Evolutionary conservation across 2,888 invertebrate genomes (phyloP).

Genomic region (Epicampocera succincta): DNA sequence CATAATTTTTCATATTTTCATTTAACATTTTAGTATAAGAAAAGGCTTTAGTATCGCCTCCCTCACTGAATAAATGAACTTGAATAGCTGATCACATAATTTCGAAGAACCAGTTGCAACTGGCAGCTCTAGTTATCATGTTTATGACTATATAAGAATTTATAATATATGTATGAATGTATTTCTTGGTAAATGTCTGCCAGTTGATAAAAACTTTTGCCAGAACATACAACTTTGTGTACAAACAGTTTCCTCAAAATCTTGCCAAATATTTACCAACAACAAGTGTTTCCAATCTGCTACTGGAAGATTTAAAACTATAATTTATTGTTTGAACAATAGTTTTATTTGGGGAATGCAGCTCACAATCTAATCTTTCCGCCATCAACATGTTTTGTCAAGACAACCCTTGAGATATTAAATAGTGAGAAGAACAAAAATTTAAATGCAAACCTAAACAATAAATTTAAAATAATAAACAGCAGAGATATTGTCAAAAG

Average conservation of each 20-base stretch:
- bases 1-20: too few species aligned
- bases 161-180: too few species aligned
- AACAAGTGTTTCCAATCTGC: conserved; percentile 60
- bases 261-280: conserved; percentile 60
- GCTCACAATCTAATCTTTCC: conserved; percentile 46
- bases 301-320: conserved; percentile 57
- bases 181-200: too few species aligned
- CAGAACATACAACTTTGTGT: conserved; percentile 1
- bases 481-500: conserved; percentile 11
- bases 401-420: conserved; percentile 17
- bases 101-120: too few species aligned
- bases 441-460: conserved; percentile 43
- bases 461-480: conserved; percentile 37
- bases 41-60: too few species aligned
- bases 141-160: too few species aligned
- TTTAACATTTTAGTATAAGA: too few species aligned
- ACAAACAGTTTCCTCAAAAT: neutral
- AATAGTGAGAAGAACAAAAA: neutral
- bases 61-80: too few species aligned
- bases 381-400: conserved; percentile 13
- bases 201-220: conserved; percentile 30
- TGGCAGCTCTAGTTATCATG: too few species aligned
- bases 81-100: too few species aligned
- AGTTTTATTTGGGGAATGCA: conserved; percentile 1
- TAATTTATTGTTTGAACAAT: conserved; percentile 33